These are phyloP conservation scores for Rhynchotus rufescens DNA, from an alignment of 2,797 vertebrate genomes.

Conservation along the genomic window DNA sequence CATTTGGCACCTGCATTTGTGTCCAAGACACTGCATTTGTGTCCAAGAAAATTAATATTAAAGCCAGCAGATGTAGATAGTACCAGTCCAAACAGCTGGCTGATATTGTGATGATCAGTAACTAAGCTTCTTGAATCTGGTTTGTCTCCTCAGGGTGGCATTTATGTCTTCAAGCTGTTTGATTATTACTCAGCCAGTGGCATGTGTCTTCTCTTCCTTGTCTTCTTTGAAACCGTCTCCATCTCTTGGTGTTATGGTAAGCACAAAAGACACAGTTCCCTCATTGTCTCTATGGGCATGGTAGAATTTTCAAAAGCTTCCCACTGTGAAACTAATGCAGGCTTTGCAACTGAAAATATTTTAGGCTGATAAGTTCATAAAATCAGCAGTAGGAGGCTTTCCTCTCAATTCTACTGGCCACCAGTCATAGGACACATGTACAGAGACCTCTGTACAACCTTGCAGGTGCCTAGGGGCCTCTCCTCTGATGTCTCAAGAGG, in stretches of 20 bases:
- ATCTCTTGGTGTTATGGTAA: constrained; percentile 94
- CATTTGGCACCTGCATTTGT: no score
- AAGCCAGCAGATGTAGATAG: neutral
- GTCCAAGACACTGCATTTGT: no score
- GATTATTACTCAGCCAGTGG: constrained; percentile 96
- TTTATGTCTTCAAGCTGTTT: constrained; percentile 94
- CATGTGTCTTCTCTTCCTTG: constrained; percentile 92
- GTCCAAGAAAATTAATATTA: neutral
- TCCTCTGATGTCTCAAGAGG: neutral
- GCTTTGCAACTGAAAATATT: neutral
- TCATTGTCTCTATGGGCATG: neutral
- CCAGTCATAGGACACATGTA: neutral
- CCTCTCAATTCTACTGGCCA: neutral
- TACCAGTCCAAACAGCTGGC: neutral
- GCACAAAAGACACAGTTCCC: neutral
- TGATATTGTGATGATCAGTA: neutral
- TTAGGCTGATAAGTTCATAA: neutral
- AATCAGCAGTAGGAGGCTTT: neutral
- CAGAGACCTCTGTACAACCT: neutral
- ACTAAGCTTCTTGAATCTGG: neutral
- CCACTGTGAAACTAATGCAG: neutral
- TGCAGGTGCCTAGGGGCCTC: neutral
- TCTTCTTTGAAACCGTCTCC: constrained; percentile 93
- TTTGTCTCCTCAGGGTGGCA: constrained; percentile 84
- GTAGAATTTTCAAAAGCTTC: neutral